Percentiles rank a stretch among this genome's conserved stretches.
phyloP scores from a whole-genome alignment of 2,797 vertebrate species.

The Toxotes lorentzi region DNA sequence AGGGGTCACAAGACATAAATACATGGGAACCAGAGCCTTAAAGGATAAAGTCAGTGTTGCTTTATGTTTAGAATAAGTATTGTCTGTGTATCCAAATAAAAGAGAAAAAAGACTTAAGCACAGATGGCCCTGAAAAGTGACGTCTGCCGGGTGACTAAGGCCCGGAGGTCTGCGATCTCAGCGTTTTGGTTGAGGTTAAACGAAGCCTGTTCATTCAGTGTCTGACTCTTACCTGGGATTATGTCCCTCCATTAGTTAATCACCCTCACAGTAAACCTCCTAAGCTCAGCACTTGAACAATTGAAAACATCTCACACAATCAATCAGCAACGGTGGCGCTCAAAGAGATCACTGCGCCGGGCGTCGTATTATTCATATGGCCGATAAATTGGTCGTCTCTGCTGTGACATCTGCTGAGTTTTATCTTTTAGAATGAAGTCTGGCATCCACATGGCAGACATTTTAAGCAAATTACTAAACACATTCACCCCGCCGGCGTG shows the following conservation, averaged over 20 bases:
- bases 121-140: slow-evolving; percentile 56
- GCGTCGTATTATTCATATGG: slow-evolving; percentile 47
- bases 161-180: slow-evolving; percentile 44
- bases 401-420: slow-evolving; percentile 76
- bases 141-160: slow-evolving; percentile 51
- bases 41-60: too few relatives aligned
- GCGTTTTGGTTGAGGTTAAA: slow-evolving; percentile 57
- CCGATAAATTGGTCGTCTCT: slow-evolving; percentile 69
- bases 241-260: slow-evolving; percentile 85
- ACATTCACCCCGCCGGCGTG: slow-evolving; percentile 44
- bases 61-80: neutral
- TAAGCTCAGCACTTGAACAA: slow-evolving; percentile 69
- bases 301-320: slow-evolving; percentile 70
- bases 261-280: slow-evolving; percentile 75
- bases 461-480: slow-evolving; percentile 80
- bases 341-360: slow-evolving; percentile 26
- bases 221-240: slow-evolving; percentile 80
- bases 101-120: neutral
- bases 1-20: neutral
- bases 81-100: neutral
- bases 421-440: slow-evolving; percentile 69
- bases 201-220: slow-evolving; percentile 61
- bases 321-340: slow-evolving; percentile 56
- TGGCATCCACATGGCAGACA: slow-evolving; percentile 73
- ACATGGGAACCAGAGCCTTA: neutral